Evolutionary conservation across 2,888 invertebrate species (phyloP).

Genomic region (Noctua fimbriata): DNA sequence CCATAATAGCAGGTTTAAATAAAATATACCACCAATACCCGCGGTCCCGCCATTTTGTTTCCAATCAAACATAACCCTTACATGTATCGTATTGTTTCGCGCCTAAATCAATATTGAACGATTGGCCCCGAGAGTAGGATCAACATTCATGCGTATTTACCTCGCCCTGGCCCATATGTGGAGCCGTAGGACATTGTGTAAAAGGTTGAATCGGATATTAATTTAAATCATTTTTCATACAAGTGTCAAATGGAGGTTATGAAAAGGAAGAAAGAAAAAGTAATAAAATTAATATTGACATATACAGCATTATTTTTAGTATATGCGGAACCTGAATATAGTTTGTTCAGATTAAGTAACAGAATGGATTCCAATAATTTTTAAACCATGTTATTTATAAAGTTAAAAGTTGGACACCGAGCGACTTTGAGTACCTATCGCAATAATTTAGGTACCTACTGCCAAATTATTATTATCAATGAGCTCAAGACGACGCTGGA

Average conservation of each 20-base stretch:
- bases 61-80: constrained; percentile 18
- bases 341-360: too few species aligned
- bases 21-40: background rate
- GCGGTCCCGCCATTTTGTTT: background rate
- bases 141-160: constrained; percentile 24
- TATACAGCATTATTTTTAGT: too few species aligned
- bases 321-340: too few species aligned
- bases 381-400: too few species aligned
- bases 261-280: too few species aligned
- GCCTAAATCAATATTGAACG: constrained; percentile 38
- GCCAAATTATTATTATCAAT: too few species aligned
- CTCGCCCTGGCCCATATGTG: background rate
- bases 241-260: background rate
- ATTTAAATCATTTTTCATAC: background rate
- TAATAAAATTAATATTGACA: too few species aligned
- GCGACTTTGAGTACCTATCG: too few species aligned
- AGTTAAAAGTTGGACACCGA: too few species aligned
- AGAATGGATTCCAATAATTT: too few species aligned
- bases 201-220: background rate
- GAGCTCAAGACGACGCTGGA: too few species aligned
- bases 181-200: background rate
- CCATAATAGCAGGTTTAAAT: constrained; percentile 8
- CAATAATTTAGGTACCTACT: too few species aligned
- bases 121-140: constrained; percentile 23
- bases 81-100: constrained; percentile 28